Percentiles rank a stretch among this genome's conserved stretches.
Conservation (phyloP, 2,113 vertebrate genomes). For the Apodemus sylvaticus region DNA sequence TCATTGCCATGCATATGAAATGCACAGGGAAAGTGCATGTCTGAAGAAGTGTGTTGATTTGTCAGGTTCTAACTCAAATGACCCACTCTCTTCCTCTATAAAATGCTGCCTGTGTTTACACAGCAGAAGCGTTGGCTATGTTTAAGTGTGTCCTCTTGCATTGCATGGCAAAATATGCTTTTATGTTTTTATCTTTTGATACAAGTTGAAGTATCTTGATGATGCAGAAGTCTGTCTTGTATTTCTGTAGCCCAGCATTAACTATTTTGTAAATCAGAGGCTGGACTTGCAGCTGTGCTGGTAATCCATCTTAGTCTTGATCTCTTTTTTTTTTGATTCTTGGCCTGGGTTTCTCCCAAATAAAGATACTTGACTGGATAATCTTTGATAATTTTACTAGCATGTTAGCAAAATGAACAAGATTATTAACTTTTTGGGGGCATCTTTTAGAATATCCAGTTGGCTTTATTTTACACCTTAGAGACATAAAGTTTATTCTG, state of each 20-base stretch:
- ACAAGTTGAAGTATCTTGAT: neutral
- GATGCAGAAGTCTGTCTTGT: neutral
- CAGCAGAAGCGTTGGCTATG: neutral
- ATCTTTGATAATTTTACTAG: neutral
- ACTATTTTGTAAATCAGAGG: neutral
- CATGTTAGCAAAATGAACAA: neutral
- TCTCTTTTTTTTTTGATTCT: neutral
- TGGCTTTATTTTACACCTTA: neutral
- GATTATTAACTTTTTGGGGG: neutral
- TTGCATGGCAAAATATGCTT: neutral
- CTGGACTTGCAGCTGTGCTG: neutral
- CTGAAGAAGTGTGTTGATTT: neutral
- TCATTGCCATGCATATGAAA: neutral
- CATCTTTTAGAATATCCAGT: neutral
- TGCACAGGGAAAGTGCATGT: neutral
- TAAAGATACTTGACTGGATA: neutral
- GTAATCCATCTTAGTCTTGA: neutral
- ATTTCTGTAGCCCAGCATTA: neutral
- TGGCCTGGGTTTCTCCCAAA: neutral
- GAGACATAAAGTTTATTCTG: neutral
- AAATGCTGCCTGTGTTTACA: neutral
- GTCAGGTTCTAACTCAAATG: neutral
- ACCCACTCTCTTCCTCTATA: neutral
- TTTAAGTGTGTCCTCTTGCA: neutral
- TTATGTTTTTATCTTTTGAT: neutral